Evolutionary conservation across 2,888 invertebrate species (phyloP).

Genomic region (Diplazon laetatorius): DNA sequence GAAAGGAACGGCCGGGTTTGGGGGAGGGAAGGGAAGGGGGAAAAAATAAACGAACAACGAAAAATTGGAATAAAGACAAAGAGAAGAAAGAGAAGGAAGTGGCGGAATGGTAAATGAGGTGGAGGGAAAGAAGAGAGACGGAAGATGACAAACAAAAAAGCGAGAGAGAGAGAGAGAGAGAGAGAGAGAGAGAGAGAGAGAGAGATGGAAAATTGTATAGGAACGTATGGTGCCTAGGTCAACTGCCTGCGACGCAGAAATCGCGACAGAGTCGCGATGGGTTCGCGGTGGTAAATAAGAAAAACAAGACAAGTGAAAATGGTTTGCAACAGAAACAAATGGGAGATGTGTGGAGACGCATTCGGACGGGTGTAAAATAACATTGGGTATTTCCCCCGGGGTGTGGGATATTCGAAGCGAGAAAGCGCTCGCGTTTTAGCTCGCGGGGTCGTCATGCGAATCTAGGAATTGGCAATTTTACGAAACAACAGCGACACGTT

Average conservation of each 20-base stretch:
- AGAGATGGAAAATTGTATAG: conserved; percentile 22
- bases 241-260: conserved; percentile 67
- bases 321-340: conserved; percentile 33
- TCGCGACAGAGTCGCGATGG: conserved; percentile 58
- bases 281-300: conserved; percentile 33
- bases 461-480: not conserved
- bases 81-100: conserved; percentile 22
- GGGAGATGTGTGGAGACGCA: conserved; percentile 32
- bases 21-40: conserved; percentile 33
- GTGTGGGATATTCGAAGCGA: conserved; percentile 27
- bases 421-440: not conserved
- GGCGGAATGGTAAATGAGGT: no score
- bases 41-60: conserved; percentile 4
- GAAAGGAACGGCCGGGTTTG: not conserved
- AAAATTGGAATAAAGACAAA: not conserved
- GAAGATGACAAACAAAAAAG: conserved; percentile 4
- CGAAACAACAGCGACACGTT: not conserved
- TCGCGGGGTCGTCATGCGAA: not conserved
- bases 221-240: conserved; percentile 75
- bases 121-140: not conserved
- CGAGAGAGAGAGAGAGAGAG: conserved; percentile 3
- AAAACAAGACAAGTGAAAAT: conserved; percentile 21
- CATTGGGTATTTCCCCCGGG: conserved; percentile 70
- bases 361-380: conserved; percentile 67
- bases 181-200: conserved; percentile 43